Percentiles rank a stretch among this genome's conserved stretches.
Evolutionary conservation across 1,140 invertebrate genomes (phyloP).

Genomic region (Papilio polyxenes): DNA sequence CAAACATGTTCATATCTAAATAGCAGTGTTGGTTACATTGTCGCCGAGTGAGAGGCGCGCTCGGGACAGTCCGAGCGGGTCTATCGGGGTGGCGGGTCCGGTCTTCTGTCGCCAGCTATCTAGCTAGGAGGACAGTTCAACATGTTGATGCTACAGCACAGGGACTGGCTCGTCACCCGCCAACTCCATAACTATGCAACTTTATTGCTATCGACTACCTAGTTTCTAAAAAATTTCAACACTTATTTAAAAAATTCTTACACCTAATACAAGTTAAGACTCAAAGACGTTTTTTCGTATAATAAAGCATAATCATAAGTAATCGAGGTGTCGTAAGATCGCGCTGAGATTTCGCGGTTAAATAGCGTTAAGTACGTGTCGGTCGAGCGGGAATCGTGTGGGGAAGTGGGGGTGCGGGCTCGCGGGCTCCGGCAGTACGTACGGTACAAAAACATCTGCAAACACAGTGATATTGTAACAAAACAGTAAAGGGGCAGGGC

Average conservation of each 20-base stretch:
- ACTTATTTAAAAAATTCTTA: slow-evolving; percentile 64
- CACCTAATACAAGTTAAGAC: slow-evolving; percentile 54
- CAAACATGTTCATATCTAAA: slow-evolving; percentile 61
- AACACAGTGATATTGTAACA: slow-evolving; percentile 45
- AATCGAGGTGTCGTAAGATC: slow-evolving; percentile 42
- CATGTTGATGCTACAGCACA: slow-evolving; percentile 39
- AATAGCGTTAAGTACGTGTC: slow-evolving; percentile 57
- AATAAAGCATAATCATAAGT: slow-evolving; percentile 47
- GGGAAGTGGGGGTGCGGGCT: slow-evolving; percentile 35
- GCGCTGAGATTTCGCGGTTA: slow-evolving; percentile 46
- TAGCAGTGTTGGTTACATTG: slow-evolving; percentile 53
- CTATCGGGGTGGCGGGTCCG: no score
- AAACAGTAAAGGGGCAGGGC: slow-evolving; percentile 57
- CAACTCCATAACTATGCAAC: slow-evolving; percentile 47
- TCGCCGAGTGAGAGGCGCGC: slow-evolving; percentile 42
- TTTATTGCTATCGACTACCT: slow-evolving; percentile 73
- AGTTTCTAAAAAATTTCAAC: slow-evolving; percentile 65
- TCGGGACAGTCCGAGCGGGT: slow-evolving; percentile 41
- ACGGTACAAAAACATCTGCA: slow-evolving; percentile 33
- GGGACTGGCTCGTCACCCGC: slow-evolving; percentile 51
- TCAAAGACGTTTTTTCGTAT: slow-evolving; percentile 44
- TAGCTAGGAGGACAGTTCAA: no score
- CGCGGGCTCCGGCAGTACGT: neutral
- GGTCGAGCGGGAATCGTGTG: slow-evolving; percentile 38
- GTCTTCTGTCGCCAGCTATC: no score